A percentile compares a stretch with the other conserved stretches of the same genome.
These are phyloP conservation scores for Aphrophora alni DNA, from an alignment of 2,888 invertebrate genomes.

Conservation along the genomic window DNA sequence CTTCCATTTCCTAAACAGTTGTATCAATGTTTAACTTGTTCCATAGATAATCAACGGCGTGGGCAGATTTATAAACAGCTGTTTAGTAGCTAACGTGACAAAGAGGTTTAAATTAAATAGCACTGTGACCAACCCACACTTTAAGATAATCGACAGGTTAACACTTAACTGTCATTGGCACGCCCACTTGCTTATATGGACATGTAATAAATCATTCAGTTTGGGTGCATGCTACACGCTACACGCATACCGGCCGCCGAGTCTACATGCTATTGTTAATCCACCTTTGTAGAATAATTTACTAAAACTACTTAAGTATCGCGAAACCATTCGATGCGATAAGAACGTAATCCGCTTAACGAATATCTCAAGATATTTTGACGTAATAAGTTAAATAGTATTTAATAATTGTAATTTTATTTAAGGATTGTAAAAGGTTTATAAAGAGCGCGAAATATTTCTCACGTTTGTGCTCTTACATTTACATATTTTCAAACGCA, in stretches of 20 bases:
- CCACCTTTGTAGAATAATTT: not conserved
- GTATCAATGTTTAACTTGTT: not conserved
- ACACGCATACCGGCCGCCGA: not conserved
- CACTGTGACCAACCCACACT: not conserved
- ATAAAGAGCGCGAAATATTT: too few species aligned
- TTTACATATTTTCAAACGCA: too few species aligned
- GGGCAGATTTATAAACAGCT: not conserved
- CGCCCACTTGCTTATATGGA: not conserved
- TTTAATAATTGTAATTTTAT: not conserved
- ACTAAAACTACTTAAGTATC: not conserved
- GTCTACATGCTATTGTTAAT: not conserved
- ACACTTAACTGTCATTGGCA: conserved; percentile 4
- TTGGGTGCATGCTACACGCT: not conserved
- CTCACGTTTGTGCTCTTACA: too few species aligned
- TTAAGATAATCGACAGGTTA: conserved; percentile 5
- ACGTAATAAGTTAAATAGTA: not conserved
- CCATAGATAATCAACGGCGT: not conserved
- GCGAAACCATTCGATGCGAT: not conserved
- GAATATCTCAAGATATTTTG: not conserved
- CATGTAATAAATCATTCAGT: not conserved
- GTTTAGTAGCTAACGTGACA: not conserved
- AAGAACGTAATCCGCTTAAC: not conserved
- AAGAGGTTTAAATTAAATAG: conserved; percentile 6
- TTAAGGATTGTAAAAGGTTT: too few species aligned
- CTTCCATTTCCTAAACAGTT: not conserved